Percentiles rank a stretch among this genome's conserved stretches.
These are phyloP conservation scores for Diadophis punctatus DNA, from an alignment of 2,113 vertebrate genomes.

Conservation along the genomic window DNA sequence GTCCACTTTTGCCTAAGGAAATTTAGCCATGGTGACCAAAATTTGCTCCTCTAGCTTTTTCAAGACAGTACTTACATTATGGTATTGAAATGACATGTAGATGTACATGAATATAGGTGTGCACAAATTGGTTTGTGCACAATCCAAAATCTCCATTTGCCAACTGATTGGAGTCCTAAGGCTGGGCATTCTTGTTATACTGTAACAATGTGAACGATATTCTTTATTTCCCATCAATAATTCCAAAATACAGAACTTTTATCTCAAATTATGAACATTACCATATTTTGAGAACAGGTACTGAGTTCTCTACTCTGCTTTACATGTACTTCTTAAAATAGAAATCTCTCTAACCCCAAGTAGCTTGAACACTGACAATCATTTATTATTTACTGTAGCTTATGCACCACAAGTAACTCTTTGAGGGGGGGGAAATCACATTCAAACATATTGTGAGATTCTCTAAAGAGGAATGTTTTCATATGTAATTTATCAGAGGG, in stretches of 20 bases:
- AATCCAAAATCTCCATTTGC: not conserved
- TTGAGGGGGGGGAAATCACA: not conserved
- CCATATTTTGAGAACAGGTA: not conserved
- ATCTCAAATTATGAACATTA: not conserved
- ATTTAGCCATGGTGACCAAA: not conserved
- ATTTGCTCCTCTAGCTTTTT: not conserved
- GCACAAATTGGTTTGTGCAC: not conserved
- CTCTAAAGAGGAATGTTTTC: constrained; percentile 53
- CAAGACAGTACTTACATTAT: not conserved
- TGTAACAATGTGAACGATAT: not conserved
- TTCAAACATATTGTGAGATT: constrained; percentile 37
- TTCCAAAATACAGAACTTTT: not conserved
- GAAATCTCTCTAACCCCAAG: not conserved
- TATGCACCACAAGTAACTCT: not conserved
- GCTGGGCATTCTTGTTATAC: not conserved
- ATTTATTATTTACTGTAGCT: not conserved
- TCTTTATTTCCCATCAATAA: not conserved
- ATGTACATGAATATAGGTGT: not conserved
- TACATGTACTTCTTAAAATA: not conserved
- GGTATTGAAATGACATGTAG: not conserved
- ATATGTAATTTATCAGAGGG: constrained; percentile 34
- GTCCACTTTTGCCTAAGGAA: not conserved
- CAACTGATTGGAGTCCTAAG: not conserved
- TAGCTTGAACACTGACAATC: constrained; percentile 21
- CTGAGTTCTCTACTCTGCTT: not conserved